Evolutionary conservation across 1,140 invertebrate genomes (phyloP), one percentile per base, ranked within the genome.

Genomic region (Neomicropteryx cornuta): DNA sequence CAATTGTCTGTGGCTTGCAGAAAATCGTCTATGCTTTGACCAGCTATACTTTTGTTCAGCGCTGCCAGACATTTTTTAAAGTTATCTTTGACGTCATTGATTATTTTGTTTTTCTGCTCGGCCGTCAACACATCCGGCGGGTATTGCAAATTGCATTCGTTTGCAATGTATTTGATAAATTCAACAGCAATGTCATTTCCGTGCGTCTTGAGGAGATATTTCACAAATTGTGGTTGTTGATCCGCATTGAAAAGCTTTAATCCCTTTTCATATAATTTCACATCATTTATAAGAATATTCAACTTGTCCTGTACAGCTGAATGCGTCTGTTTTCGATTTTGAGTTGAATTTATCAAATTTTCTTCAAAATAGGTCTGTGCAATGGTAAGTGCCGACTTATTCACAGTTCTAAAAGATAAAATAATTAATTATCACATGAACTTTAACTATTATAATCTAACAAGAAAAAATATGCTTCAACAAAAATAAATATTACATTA

Each of bases 201-300:
- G 29, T 89, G 57, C 2, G 85, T 81, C 62, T 87, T 90, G 11
- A 94, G 53, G 17, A 95, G 58, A 63, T 94, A 89, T 56, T 87
- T 89, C 0, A 68, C 60, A 33, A 94, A 64, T 33, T 81, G 72
- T 1, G 58, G 23, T 55, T 89, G 80, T 30, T 73, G 60, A 31
- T 77, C 58, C 42, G 48, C 42, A 18, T 69, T 55, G 11, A 77
- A 65, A 38, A 72, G 58, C 56, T 87, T 90, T 1, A 91, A 64
- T 4, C 85, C 87, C 61, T 90, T 93, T 38, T 92, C 83, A 66
- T 87, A 94, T 14, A 92, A 62, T 44, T 77, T 73, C 20, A 90
- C 77, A 53, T 91, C 87, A 32, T 74, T 73, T 13, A 81, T 66
- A 8, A 90, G 56, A 14, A 76, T 68, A 54, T 86, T 85, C 1